These are phyloP conservation scores for Leptarthrus brevirostris DNA, from an alignment of 2,888 invertebrate genomes.

Conservation along the genomic window DNA sequence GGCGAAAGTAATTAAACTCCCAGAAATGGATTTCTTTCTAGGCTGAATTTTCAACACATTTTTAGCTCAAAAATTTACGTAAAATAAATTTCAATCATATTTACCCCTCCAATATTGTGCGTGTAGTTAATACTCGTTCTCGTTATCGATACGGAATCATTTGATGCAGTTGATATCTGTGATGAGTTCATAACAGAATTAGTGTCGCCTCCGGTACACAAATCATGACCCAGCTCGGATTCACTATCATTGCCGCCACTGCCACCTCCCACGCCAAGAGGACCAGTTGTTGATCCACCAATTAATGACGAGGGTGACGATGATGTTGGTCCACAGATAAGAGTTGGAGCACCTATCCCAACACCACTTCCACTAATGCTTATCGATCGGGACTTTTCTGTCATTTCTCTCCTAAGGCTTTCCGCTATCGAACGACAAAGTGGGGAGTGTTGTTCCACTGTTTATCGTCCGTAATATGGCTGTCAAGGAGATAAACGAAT, in stretches of 20 bases:
- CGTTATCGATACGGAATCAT: constrained; percentile 60
- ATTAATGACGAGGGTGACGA: constrained; percentile 55
- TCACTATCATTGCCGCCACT: constrained; percentile 55
- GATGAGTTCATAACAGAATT: constrained; percentile 67
- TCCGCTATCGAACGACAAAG: constrained; percentile 18
- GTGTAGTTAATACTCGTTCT: constrained; percentile 58
- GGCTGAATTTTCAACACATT: no score
- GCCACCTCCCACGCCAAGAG: constrained; percentile 49
- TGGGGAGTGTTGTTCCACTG: neutral
- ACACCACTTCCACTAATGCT: constrained; percentile 47
- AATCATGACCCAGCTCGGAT: constrained; percentile 54
- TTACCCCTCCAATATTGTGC: constrained; percentile 60
- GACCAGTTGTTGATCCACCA: constrained; percentile 43
- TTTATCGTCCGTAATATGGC: constrained; percentile 17
- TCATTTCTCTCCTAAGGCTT: constrained; percentile 57
- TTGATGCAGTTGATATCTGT: constrained; percentile 66
- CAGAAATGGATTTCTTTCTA: no score
- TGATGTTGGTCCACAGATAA: constrained; percentile 59
- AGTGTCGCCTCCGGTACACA: constrained; percentile 59
- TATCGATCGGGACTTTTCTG: constrained; percentile 61
- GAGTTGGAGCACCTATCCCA: constrained; percentile 59
- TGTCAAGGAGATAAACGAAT: neutral
- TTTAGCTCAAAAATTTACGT: no score
- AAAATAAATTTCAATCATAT: constrained; percentile 43
- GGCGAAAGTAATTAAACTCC: no score